Evolutionary conservation across 2,888 invertebrate species (phyloP).

Genomic region (Coelinius sp.): DNA sequence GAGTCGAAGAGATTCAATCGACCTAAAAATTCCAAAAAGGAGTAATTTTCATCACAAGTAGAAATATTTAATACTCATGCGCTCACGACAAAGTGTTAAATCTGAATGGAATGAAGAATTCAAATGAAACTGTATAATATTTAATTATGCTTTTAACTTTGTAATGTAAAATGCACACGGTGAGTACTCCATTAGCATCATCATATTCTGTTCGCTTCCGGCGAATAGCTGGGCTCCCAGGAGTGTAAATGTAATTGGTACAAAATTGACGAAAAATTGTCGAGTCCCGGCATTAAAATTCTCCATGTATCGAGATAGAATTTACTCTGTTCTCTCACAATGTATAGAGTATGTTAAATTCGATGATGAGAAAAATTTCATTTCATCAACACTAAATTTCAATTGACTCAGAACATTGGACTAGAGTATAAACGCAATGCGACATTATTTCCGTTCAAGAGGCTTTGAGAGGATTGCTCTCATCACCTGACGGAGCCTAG

Average conservation of each 20-base stretch:
- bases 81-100: background rate
- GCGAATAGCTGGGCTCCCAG: slow-evolving; percentile 29
- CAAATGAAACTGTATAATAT: slow-evolving; percentile 7
- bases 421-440: too few relatives aligned
- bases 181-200: slow-evolving; percentile 20
- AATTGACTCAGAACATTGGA: too few relatives aligned
- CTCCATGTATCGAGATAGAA: background rate
- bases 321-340: background rate
- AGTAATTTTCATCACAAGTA: background rate
- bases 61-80: background rate
- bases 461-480: slow-evolving; percentile 46
- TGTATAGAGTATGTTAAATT: background rate
- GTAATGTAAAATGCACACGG: slow-evolving; percentile 14
- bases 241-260: slow-evolving; percentile 57
- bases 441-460: slow-evolving; percentile 28
- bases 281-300: background rate
- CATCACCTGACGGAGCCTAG: slow-evolving; percentile 39
- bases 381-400: too few relatives aligned
- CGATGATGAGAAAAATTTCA: slow-evolving; percentile 13
- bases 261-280: slow-evolving; percentile 61
- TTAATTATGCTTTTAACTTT: slow-evolving; percentile 16
- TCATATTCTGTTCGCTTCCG: slow-evolving; percentile 20
- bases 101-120: background rate
- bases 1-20: background rate
- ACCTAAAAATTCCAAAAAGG: too few relatives aligned